phyloP scores from a whole-genome alignment of 92 coral and sea anemone genomes.

The Heteractis magnifica region DNA sequence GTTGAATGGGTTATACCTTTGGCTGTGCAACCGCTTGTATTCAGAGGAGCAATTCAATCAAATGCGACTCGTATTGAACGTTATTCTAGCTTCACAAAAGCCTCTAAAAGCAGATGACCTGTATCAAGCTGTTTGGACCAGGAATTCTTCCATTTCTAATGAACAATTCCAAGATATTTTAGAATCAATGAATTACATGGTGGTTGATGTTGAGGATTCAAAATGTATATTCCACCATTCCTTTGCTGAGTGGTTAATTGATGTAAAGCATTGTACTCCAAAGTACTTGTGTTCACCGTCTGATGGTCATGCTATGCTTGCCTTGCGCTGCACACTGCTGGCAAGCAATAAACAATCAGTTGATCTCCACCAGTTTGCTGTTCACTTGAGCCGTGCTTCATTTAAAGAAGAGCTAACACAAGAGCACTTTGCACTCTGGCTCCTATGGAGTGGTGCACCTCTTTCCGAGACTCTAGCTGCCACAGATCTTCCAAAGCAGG shows the following conservation, averaged over 20 bases:
- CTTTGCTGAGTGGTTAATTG: conserved; percentile 96
- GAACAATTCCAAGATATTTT: conserved; percentile 62
- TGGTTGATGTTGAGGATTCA: conserved; percentile 53
- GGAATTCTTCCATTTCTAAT: conserved; percentile 56
- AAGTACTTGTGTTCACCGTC: conserved; percentile 81
- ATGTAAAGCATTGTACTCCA: conserved; percentile 92
- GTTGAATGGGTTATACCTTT: conserved; percentile 85
- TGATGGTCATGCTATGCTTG: conserved; percentile 99
- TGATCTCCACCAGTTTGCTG: conserved; percentile 80
- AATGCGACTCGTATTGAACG: conserved; percentile 77
- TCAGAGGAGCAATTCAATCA: conserved; percentile 80
- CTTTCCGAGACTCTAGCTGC: conserved; percentile 63
- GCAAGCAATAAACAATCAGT: conserved; percentile 70
- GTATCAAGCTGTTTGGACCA: conserved; percentile 81
- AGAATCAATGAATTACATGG: conserved; percentile 65
- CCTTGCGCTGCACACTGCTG: conserved; percentile 79
- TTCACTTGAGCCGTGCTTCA: conserved; percentile 88
- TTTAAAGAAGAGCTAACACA: conserved; percentile 68
- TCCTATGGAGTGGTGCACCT: conserved; percentile 89
- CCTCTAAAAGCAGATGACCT: conserved; percentile 74
- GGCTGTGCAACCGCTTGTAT: conserved; percentile 91
- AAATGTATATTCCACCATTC: conserved; percentile 90
- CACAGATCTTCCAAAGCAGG: conserved; percentile 68
- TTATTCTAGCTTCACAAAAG: conserved; percentile 85
- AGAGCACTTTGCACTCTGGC: conserved; percentile 87